These are phyloP conservation scores for Struthio camelus DNA, from an alignment of 2,113 vertebrate species.

Conservation along the genomic window DNA sequence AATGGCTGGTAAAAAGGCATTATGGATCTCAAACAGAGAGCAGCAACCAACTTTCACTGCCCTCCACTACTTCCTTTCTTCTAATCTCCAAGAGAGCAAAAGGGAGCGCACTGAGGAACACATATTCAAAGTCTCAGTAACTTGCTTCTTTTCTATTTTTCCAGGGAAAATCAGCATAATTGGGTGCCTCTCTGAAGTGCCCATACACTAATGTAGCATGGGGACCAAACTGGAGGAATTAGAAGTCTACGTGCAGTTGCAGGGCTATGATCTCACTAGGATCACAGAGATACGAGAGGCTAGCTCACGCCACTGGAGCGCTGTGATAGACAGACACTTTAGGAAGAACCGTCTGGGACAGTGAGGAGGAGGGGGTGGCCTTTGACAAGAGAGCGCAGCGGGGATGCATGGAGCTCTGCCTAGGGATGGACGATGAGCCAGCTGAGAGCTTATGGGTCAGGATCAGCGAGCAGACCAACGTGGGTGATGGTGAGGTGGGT, in stretches of 20 bases:
- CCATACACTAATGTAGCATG: no score
- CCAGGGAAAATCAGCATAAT: background rate
- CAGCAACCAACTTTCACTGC: background rate
- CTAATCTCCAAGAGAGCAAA: background rate
- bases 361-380: background rate
- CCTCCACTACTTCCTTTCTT: background rate
- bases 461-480: background rate
- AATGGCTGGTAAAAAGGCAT: background rate
- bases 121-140: background rate
- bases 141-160: background rate
- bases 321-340: background rate
- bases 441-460: background rate
- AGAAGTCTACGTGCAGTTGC: background rate
- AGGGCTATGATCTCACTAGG: fast-evolving
- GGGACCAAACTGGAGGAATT: background rate
- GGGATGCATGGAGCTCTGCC: background rate
- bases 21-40: background rate
- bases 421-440: background rate
- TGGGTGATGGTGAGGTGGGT: background rate
- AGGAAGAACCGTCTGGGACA: background rate
- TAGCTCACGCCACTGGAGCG: background rate
- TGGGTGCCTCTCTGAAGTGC: background rate
- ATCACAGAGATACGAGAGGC: background rate
- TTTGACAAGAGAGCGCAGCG: background rate
- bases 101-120: background rate